Conservation (phyloP, 53 echinoderm and acorn worm species). For the Paracentrotus lividus region DNA sequence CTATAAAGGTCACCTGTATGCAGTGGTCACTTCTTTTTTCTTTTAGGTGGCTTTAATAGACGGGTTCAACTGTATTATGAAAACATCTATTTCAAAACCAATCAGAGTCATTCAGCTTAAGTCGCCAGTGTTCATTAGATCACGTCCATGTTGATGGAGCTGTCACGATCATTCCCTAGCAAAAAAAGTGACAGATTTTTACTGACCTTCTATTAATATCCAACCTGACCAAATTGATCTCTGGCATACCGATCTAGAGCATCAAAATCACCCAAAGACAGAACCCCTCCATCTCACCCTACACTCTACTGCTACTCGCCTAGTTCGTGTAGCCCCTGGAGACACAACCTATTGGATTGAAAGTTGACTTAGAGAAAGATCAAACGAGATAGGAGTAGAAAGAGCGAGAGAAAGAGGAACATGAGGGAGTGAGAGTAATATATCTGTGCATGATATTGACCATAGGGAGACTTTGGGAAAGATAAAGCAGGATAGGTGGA, state of each 20-base stretch:
- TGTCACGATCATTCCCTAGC: background rate
- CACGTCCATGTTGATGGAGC: background rate
- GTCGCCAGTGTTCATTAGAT: background rate
- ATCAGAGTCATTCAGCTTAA: background rate
- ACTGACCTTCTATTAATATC: constrained; percentile 28
- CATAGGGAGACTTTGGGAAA: background rate
- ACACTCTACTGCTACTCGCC: background rate
- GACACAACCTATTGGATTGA: background rate
- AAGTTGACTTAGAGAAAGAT: background rate
- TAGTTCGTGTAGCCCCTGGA: constrained; percentile 44
- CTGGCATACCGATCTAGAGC: constrained; percentile 25
- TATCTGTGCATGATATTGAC: background rate
- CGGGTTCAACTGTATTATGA: too few species aligned
- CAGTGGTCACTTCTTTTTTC: too few species aligned
- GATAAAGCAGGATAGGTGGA: background rate
- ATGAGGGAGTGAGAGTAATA: background rate
- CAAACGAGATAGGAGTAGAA: background rate
- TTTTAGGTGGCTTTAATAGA: too few species aligned
- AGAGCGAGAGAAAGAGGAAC: background rate
- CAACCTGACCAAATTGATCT: constrained; percentile 41
- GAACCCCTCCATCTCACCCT: background rate
- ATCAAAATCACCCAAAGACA: constrained; percentile 45
- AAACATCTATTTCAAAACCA: background rate
- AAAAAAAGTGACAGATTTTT: constrained; percentile 1
- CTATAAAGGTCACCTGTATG: too few species aligned